These are phyloP conservation scores for Periophthalmodon schlosseri DNA, from an alignment of 2,113 vertebrate species.

Conservation along the genomic window DNA sequence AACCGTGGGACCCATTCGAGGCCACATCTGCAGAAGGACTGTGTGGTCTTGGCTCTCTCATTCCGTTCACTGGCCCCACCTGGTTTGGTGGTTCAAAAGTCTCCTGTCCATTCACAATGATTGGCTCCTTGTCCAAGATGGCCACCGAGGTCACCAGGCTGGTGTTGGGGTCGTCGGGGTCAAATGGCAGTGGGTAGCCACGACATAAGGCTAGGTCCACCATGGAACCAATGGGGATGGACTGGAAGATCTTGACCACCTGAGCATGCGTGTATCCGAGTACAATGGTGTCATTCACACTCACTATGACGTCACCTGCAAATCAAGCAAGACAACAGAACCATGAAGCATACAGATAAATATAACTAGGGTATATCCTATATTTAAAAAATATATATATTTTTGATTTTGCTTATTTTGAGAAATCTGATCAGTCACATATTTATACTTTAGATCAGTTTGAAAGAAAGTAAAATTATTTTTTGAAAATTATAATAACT, in stretches of 20 bases:
- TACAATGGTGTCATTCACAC: conserved; percentile 95
- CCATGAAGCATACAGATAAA: not conserved
- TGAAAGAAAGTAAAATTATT: too few species aligned
- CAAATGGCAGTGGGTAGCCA: conserved; percentile 96
- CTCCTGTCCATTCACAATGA: conserved; percentile 96
- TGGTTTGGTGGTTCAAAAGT: conserved; percentile 82
- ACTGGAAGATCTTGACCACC: conserved; percentile 99
- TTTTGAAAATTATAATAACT: too few species aligned
- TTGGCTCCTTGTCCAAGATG: conserved; percentile 96
- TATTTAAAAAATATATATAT: too few species aligned
- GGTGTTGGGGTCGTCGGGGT: conserved; percentile 97
- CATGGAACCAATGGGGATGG: conserved; percentile 96
- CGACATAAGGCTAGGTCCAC: conserved; percentile 97
- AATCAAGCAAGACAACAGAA: conserved; percentile 15
- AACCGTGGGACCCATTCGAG: conserved; percentile 85
- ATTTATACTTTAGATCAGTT: too few species aligned
- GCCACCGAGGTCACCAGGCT: conserved; percentile 97
- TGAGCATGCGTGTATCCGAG: conserved; percentile 98
- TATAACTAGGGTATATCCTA: too few species aligned
- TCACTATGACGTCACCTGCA: conserved; percentile 96
- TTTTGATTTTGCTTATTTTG: too few species aligned
- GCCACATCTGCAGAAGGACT: conserved; percentile 84
- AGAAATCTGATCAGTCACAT: too few species aligned
- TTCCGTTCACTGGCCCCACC: conserved; percentile 72
- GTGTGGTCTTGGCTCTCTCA: conserved; percentile 86